These are phyloP conservation scores for Brachionus plicatilis DNA, from an alignment of 1,140 invertebrate species.

Conservation along the genomic window DNA sequence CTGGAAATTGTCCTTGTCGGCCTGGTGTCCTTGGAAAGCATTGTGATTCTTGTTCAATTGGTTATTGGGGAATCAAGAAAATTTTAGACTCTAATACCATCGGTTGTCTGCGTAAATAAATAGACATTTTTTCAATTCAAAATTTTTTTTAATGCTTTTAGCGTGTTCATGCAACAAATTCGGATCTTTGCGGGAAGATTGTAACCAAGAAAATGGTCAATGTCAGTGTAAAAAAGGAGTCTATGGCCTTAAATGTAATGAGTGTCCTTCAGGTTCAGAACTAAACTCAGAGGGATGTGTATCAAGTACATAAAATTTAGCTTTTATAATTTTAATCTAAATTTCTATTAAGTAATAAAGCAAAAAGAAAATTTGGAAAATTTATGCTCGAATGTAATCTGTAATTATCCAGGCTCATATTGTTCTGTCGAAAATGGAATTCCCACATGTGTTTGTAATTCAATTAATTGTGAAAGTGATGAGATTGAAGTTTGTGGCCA, in stretches of 20 bases:
- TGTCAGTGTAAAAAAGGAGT: slow-evolving; percentile 80
- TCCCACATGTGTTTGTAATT: slow-evolving; percentile 9
- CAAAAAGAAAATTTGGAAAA: slow-evolving; percentile 15
- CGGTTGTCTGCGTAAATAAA: slow-evolving; percentile 21
- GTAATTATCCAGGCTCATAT: slow-evolving; percentile 38
- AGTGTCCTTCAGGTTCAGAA: slow-evolving; percentile 60
- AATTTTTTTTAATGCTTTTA: background rate
- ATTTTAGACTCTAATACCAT: slow-evolving; percentile 6
- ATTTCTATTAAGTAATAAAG: background rate
- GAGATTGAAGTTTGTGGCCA: slow-evolving; percentile 45
- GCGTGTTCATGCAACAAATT: slow-evolving; percentile 27
- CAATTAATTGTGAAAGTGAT: slow-evolving; percentile 33
- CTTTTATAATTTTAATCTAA: background rate
- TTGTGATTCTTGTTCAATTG: slow-evolving; percentile 34
- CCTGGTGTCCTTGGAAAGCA: slow-evolving; percentile 4
- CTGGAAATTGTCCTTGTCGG: slow-evolving; percentile 34
- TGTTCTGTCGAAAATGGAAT: slow-evolving; percentile 8
- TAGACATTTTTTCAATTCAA: background rate
- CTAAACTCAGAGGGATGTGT: background rate
- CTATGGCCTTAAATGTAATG: slow-evolving; percentile 71
- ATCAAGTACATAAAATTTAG: background rate
- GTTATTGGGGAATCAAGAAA: slow-evolving; percentile 39
- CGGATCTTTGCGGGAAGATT: slow-evolving; percentile 42
- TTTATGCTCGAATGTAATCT: slow-evolving; percentile 10
- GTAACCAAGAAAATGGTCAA: slow-evolving; percentile 63